These are phyloP conservation scores for Hypotaenidia philippensis DNA, from an alignment of 2,797 vertebrate genomes.

Conservation along the genomic window DNA sequence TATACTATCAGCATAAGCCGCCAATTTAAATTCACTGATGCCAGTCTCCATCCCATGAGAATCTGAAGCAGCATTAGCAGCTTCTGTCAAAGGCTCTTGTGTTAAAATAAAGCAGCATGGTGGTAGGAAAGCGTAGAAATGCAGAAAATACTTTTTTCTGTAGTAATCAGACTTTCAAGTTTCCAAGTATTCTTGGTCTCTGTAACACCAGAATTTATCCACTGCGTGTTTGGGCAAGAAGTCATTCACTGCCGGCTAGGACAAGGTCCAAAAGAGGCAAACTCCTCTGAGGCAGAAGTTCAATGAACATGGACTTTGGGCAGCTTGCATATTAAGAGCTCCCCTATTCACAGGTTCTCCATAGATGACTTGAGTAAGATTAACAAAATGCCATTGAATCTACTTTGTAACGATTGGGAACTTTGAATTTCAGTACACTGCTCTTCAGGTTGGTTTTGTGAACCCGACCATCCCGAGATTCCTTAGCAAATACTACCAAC, in stretches of 20 bases:
- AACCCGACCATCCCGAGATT: background rate
- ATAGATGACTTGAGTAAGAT: background rate
- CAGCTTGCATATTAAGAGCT: background rate
- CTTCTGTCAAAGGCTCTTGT: background rate
- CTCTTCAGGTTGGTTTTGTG: background rate
- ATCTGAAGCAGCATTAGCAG: conserved; percentile 1
- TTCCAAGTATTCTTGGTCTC: background rate
- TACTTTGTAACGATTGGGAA: background rate
- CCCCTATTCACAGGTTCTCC: background rate
- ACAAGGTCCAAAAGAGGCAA: background rate
- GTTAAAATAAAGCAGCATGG: background rate
- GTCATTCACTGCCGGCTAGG: background rate
- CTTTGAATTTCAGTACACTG: background rate
- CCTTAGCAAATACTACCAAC: background rate
- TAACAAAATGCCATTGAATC: background rate
- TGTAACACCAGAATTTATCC: background rate
- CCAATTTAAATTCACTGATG: conserved; percentile 31
- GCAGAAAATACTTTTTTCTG: background rate
- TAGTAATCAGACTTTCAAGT: background rate
- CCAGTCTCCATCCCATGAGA: background rate
- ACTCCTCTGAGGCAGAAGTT: background rate
- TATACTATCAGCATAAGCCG: conserved; percentile 8
- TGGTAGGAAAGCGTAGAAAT: background rate
- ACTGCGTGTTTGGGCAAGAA: background rate
- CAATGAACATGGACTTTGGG: background rate